Evolutionary conservation across 2,113 vertebrate genomes (phyloP).

Genomic region (Lepidothrix coronata): DNA sequence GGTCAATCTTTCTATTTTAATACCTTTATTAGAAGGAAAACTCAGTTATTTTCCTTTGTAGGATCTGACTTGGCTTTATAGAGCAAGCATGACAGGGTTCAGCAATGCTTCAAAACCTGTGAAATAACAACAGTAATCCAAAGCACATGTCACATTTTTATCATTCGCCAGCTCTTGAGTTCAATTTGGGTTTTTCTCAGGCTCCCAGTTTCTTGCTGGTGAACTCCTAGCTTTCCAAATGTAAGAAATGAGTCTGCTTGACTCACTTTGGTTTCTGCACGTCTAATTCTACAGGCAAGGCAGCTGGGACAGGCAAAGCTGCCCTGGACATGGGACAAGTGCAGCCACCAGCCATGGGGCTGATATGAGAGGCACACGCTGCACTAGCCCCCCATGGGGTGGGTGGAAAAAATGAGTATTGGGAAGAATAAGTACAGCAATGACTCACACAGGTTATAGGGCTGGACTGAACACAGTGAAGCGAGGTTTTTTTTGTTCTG

Average conservation of each 20-base stretch:
- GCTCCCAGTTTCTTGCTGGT: neutral
- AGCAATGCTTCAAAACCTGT: slow-evolving; percentile 48
- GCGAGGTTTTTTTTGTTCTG: neutral
- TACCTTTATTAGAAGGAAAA: slow-evolving; percentile 13
- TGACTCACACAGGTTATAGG: neutral
- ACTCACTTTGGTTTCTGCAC: neutral
- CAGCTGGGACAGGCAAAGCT: neutral
- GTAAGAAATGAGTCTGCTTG: neutral
- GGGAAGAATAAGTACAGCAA: neutral
- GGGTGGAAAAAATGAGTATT: neutral
- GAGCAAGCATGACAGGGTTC: slow-evolving; percentile 32
- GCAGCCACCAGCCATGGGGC: neutral
- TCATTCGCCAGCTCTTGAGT: slow-evolving; percentile 12
- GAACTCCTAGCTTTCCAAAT: neutral
- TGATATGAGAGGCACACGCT: neutral
- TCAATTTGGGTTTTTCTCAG: slow-evolving; percentile 12
- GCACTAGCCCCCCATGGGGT: neutral
- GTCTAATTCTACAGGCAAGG: neutral
- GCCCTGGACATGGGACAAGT: neutral
- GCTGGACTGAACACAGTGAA: slow-evolving; percentile 17
- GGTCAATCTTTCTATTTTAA: neutral
- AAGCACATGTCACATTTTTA: slow-evolving; percentile 26
- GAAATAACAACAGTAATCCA: slow-evolving; percentile 51
- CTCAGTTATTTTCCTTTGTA: neutral
- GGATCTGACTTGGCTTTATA: slow-evolving; percentile 21